These are phyloP conservation scores for Eumerus sabulonum DNA, from an alignment of 2,888 invertebrate species.

Conservation along the genomic window DNA sequence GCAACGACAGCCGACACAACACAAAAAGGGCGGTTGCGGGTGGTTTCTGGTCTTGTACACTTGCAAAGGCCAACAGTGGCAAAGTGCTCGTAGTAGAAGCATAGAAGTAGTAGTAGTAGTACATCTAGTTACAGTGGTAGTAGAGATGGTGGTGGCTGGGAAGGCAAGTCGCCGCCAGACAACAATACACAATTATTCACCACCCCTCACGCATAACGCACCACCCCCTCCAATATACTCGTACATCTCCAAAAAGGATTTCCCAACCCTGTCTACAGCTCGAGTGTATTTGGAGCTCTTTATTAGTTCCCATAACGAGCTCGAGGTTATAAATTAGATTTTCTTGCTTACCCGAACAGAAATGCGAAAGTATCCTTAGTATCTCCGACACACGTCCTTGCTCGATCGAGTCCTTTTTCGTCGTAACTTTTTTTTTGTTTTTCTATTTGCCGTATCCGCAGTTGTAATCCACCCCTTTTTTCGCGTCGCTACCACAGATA, in stretches of 20 bases:
- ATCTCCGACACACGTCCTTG: constrained; percentile 20
- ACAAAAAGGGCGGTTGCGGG: constrained; percentile 22
- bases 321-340: constrained; percentile 14
- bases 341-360: constrained; percentile 61
- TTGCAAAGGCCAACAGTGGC: not conserved
- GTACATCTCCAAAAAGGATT: constrained; percentile 14
- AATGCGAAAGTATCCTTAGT: constrained; percentile 57
- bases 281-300: constrained; percentile 14
- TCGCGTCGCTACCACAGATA: not conserved
- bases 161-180: constrained; percentile 56
- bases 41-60: constrained; percentile 14
- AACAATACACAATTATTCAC: constrained; percentile 36
- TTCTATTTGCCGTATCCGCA: not conserved
- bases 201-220: constrained; percentile 16
- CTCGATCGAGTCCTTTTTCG: not conserved
- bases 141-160: constrained; percentile 4
- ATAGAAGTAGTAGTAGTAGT: too few species aligned
- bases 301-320: constrained; percentile 20
- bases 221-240: not conserved
- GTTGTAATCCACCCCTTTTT: constrained; percentile 50
- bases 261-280: constrained; percentile 1
- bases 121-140: constrained; percentile 26
- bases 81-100: too few species aligned
- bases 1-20: too few species aligned
- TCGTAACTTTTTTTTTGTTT: too few species aligned